Evolutionary conservation across 2,888 invertebrate genomes (phyloP).

Genomic region (Parapristionchus giblindavisi): DNA sequence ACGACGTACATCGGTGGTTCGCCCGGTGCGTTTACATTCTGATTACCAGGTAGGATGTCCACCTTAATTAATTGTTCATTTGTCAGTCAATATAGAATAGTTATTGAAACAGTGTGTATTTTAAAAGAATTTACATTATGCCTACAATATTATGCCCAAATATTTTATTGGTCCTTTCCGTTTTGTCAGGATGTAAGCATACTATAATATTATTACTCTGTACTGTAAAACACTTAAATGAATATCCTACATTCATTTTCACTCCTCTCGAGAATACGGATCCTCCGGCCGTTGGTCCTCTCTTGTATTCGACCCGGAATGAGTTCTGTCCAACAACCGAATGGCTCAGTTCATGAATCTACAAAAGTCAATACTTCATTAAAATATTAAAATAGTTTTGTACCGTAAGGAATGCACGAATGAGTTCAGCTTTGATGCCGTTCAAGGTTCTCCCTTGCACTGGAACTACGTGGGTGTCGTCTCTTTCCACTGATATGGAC

Average conservation of each 20-base stretch:
- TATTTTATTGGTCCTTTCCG: too few relatives aligned
- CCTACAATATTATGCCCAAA: too few relatives aligned
- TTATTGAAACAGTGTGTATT: too few relatives aligned
- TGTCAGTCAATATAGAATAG: too few relatives aligned
- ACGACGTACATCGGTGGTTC: conserved; percentile 67
- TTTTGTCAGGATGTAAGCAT: too few relatives aligned
- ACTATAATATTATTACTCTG: too few relatives aligned
- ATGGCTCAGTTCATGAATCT: conserved; percentile 95
- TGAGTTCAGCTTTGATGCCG: conserved; percentile 95
- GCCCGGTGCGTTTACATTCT: conserved; percentile 50
- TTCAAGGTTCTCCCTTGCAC: conserved; percentile 95
- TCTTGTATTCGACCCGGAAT: conserved; percentile 95
- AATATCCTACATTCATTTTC: conserved; percentile 64
- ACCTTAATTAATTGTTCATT: conserved; percentile 60
- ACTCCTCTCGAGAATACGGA: conserved; percentile 72
- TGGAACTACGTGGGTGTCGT: conserved; percentile 94
- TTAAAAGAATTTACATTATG: too few relatives aligned
- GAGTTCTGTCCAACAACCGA: conserved; percentile 98
- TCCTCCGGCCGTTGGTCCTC: conserved; percentile 79
- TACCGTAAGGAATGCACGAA: conserved; percentile 97
- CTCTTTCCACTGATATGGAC: conserved; percentile 80
- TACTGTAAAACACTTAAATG: too few relatives aligned
- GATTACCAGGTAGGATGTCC: conserved; percentile 56
- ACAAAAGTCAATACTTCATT: conserved; percentile 53
- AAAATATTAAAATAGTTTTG: conserved; percentile 61